Base-by-base conservation (phyloP, 2,888 invertebrate species). In the Pristionchus mayeri region DNA sequence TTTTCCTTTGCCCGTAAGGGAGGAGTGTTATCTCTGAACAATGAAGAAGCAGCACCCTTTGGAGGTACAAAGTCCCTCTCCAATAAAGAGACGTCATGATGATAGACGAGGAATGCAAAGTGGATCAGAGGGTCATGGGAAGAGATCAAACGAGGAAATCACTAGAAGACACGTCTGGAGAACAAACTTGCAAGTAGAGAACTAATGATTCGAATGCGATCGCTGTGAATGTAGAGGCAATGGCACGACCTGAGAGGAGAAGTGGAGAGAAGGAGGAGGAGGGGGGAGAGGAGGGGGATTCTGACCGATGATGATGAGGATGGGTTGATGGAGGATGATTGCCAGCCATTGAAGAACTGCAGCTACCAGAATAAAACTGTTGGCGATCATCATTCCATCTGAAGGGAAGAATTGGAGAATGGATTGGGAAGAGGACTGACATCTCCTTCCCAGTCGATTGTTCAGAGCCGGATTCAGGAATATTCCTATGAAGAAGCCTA, bases 401-500 rank as follows among this genome's bases (percentile, higher is more conserved):
- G 85, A 44, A 89, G 84, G n/a, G 3, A 18, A 71, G 40, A 63
- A 54, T 63, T 4, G 30, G 11, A 2, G 63, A 27, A 60, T 30
- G 57, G 24, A 63, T 13, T 1, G 30, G 4, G n/a, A 67, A 44
- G 21, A 6, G n/a, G 44, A 30, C 24, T 27, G 34, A 89, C 90
- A 83, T 88, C 88, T 88, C n/a, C 91, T 81, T 30, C 91, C 91
- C 54, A 88, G 87, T 52, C 83, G 71, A 52, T 91, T 90, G 63
- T 89, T 91, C 37, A 91, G 67, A 27, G 89, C 52, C 13, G 91
- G 90, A 84, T 87, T 90, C 34, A 90, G 80, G 87, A 88, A 90
- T 18, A 89, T 88, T 6, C 91, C 91, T 21, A 89, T 40, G 71
- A 90, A 90, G 57, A 90, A 91, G 0, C 90, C 90, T 6, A 90